Evolutionary conservation across 2,797 vertebrate species (phyloP).

Genomic region (Xiphorhynchus erythropygius): DNA sequence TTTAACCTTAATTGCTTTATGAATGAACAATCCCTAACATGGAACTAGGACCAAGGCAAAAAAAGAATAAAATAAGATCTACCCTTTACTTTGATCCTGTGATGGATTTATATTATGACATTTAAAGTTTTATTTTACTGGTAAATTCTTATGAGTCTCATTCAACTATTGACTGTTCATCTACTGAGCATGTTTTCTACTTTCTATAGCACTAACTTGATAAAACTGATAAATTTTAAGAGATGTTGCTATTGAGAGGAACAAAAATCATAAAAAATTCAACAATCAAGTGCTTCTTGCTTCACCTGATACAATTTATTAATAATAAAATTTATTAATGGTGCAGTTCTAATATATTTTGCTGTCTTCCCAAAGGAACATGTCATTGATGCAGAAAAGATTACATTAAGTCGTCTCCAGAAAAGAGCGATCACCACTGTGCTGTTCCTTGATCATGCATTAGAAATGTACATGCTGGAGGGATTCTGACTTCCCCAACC

Average conservation of each 20-base stretch:
- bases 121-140: not conserved
- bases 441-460: not conserved
- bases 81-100: not conserved
- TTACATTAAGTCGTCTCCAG: not conserved
- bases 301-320: not conserved
- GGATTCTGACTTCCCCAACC: not conserved
- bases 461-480: fast-evolving
- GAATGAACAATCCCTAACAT: not conserved
- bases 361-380: not conserved
- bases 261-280: not conserved
- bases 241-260: not conserved
- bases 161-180: not conserved
- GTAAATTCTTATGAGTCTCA: not conserved
- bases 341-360: not conserved
- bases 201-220: not conserved
- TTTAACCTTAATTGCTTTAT: not conserved
- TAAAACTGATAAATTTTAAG: not conserved
- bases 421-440: not conserved
- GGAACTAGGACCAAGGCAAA: not conserved
- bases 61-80: not conserved
- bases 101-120: not conserved
- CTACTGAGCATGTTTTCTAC: not conserved
- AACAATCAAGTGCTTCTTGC: not conserved
- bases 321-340: not conserved
- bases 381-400: not conserved